Percentiles rank a stretch among this genome's conserved stretches.
Conservation (phyloP, 2,888 invertebrate genomes). For the Tetrapedia diversipes region DNA sequence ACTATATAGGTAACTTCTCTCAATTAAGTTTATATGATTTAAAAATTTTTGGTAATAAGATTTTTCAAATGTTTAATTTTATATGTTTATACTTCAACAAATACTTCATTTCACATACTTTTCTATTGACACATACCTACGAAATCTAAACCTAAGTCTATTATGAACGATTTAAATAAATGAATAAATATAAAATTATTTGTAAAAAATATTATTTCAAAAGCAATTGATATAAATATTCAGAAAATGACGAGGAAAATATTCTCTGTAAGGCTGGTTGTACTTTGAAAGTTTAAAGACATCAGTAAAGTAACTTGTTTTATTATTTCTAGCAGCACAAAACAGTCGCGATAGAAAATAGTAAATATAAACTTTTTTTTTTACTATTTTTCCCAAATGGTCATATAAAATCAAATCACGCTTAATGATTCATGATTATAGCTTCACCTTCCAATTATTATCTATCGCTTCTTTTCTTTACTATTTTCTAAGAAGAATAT, state of each 20-base stretch:
- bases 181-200: constrained; percentile 31
- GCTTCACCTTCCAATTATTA: neutral
- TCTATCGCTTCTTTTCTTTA: constrained; percentile 16
- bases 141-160: neutral
- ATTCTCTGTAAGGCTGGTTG: constrained; percentile 24
- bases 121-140: too few relatives aligned
- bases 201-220: constrained; percentile 5
- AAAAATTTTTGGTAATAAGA: neutral
- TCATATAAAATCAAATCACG: neutral
- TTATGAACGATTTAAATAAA: constrained; percentile 11
- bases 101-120: neutral
- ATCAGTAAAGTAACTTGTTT: constrained; percentile 23
- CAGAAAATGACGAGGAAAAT: constrained; percentile 8
- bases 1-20: neutral
- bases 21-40: neutral
- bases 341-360: constrained; percentile 52
- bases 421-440: constrained; percentile 7
- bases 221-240: constrained; percentile 19
- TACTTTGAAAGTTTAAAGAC: constrained; percentile 10
- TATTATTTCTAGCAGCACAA: constrained; percentile 32
- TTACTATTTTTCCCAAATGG: neutral
- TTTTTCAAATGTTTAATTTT: neutral
- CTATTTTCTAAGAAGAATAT: constrained; percentile 49
- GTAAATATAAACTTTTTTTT: constrained; percentile 35
- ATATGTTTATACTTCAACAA: neutral